A percentile compares a stretch with the other conserved stretches of the same genome.
These are phyloP conservation scores for Sphinx pinastri DNA, from an alignment of 2,888 invertebrate genomes.

Conservation along the genomic window DNA sequence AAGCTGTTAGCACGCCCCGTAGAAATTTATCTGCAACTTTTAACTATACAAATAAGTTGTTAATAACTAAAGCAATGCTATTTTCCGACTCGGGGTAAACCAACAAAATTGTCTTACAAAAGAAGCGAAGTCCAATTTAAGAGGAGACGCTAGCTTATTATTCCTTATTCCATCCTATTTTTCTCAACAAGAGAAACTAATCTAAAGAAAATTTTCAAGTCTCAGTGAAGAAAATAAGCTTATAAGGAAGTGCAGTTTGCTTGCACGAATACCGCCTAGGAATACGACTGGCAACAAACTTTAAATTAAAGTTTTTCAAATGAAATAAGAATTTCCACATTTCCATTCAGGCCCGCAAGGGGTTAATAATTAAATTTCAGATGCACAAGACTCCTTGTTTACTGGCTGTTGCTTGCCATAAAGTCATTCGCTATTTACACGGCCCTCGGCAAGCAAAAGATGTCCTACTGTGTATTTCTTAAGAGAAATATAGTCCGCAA, in stretches of 20 bases:
- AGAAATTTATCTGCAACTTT: constrained; percentile 57
- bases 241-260: constrained; percentile 80
- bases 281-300: constrained; percentile 74
- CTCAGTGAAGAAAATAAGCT: constrained; percentile 80
- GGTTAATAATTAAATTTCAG: constrained; percentile 58
- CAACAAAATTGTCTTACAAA: constrained; percentile 61
- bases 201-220: constrained; percentile 83
- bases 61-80: constrained; percentile 59
- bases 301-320: constrained; percentile 78
- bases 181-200: constrained; percentile 82
- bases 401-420: constrained; percentile 25
- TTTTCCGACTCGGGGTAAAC: constrained; percentile 48
- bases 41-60: constrained; percentile 58
- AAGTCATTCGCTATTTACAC: constrained; percentile 31
- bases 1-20: constrained; percentile 43
- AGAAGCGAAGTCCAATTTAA: constrained; percentile 73
- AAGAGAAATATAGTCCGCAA: background rate
- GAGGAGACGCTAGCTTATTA: constrained; percentile 76
- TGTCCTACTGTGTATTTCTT: background rate
- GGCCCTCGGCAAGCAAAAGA: background rate
- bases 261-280: constrained; percentile 72
- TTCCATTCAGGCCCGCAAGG: constrained; percentile 44
- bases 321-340: constrained; percentile 66
- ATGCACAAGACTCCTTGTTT: constrained; percentile 47
- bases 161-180: constrained; percentile 77